These are phyloP conservation scores for Hydractinia echinata DNA, from an alignment of 30 jellyfish, hydroid and myxozoan species.

Conservation along the genomic window DNA sequence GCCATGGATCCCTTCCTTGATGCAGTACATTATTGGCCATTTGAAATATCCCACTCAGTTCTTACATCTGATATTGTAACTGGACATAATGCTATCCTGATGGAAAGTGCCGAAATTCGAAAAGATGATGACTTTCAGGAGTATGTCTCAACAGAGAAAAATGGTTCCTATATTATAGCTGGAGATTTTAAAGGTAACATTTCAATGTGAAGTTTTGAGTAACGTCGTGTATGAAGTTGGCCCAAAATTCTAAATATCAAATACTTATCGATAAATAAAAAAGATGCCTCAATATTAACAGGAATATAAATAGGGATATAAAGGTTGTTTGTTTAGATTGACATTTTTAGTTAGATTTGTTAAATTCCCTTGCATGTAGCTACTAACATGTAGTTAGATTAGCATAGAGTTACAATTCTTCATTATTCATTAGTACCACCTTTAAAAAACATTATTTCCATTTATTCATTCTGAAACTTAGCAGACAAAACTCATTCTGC, in stretches of 20 bases:
- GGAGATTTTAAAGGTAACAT: slow-evolving; percentile 95
- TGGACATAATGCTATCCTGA: slow-evolving; percentile 72
- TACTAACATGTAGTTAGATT: too few relatives aligned
- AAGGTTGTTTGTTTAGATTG: not conserved
- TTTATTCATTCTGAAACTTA: too few relatives aligned
- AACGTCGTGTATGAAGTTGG: not conserved
- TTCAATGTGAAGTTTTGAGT: not conserved
- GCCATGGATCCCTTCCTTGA: slow-evolving; percentile 91
- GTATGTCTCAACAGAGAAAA: slow-evolving; percentile 54
- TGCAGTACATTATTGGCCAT: slow-evolving; percentile 96
- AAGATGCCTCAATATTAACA: not conserved
- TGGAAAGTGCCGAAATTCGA: slow-evolving; percentile 49
- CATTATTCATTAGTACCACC: too few relatives aligned
- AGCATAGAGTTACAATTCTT: too few relatives aligned
- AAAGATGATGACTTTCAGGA: slow-evolving; percentile 31
- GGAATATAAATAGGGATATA: not conserved
- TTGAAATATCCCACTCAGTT: slow-evolving; percentile 45
- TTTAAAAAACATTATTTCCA: too few relatives aligned
- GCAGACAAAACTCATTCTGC: too few relatives aligned
- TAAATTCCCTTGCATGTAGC: too few relatives aligned
- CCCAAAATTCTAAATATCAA: not conserved
- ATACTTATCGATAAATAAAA: not conserved
- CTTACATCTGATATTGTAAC: slow-evolving; percentile 69
- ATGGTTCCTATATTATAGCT: slow-evolving; percentile 73
- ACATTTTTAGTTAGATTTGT: too few relatives aligned